These are phyloP conservation scores for Selene dorsalis DNA, from an alignment of 2,797 vertebrate genomes.

Conservation along the genomic window DNA sequence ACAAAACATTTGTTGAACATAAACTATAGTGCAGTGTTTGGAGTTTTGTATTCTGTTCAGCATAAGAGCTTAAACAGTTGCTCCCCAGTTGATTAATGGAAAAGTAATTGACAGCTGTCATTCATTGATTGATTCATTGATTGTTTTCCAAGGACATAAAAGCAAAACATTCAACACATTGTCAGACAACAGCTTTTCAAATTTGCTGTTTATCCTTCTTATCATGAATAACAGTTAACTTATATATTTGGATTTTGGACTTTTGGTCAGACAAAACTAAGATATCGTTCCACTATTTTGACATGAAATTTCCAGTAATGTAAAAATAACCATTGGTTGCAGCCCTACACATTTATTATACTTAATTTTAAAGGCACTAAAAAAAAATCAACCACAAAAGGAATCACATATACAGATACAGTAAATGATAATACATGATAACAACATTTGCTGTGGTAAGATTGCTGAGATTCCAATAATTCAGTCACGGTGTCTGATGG, in stretches of 20 bases:
- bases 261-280: background rate
- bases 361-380: background rate
- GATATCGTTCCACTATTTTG: background rate
- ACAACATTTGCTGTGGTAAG: slow-evolving; percentile 1
- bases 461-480: background rate
- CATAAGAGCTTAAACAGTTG: background rate
- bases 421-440: background rate
- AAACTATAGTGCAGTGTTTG: background rate
- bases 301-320: background rate
- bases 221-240: background rate
- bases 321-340: background rate
- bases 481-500: background rate
- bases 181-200: background rate
- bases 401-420: background rate
- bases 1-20: background rate
- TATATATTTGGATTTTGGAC: background rate
- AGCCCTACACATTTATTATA: background rate
- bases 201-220: background rate
- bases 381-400: too few relatives aligned
- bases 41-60: background rate
- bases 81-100: background rate
- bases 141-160: too few relatives aligned
- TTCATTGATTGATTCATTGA: too few relatives aligned
- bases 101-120: too few relatives aligned
- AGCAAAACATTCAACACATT: too few relatives aligned